phyloP scores from a whole-genome alignment of 2,797 vertebrate species.

The Malacoctenus gilli region DNA sequence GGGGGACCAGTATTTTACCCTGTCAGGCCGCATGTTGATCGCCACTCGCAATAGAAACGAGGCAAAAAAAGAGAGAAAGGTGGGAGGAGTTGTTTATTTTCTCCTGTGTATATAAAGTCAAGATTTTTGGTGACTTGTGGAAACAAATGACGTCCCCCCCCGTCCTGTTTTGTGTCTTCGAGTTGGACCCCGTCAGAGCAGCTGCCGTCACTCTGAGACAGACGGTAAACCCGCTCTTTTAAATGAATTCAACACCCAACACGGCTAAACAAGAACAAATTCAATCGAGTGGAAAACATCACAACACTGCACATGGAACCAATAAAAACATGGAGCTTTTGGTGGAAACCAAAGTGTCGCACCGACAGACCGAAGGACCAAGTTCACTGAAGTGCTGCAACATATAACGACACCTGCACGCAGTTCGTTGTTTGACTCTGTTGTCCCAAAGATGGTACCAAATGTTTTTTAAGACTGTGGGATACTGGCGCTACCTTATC shows the following conservation, averaged over 20 bases:
- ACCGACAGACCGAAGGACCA: neutral
- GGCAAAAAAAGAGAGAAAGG: neutral
- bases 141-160: slow-evolving; percentile 55
- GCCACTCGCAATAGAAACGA: slow-evolving; percentile 35
- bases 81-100: slow-evolving; percentile 58
- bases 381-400: no score
- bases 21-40: slow-evolving; percentile 60
- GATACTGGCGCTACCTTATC: slow-evolving; percentile 47
- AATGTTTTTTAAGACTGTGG: slow-evolving; percentile 16
- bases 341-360: slow-evolving; percentile 17
- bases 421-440: no score
- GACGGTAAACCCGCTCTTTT: slow-evolving; percentile 11
- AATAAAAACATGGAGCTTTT: slow-evolving; percentile 20
- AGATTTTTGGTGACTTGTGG: slow-evolving; percentile 62
- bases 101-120: slow-evolving; percentile 46
- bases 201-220: slow-evolving; percentile 38
- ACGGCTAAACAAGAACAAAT: slow-evolving; percentile 21
- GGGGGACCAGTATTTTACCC: slow-evolving; percentile 67
- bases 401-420: no score
- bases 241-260: slow-evolving; percentile 24
- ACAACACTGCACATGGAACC: slow-evolving; percentile 5
- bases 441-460: slow-evolving; percentile 14
- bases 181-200: slow-evolving; percentile 22
- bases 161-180: slow-evolving; percentile 46
- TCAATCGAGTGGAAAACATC: slow-evolving; percentile 27